Conservation (phyloP, 2,797 vertebrate genomes). For the Thamnophis elegans region DNA sequence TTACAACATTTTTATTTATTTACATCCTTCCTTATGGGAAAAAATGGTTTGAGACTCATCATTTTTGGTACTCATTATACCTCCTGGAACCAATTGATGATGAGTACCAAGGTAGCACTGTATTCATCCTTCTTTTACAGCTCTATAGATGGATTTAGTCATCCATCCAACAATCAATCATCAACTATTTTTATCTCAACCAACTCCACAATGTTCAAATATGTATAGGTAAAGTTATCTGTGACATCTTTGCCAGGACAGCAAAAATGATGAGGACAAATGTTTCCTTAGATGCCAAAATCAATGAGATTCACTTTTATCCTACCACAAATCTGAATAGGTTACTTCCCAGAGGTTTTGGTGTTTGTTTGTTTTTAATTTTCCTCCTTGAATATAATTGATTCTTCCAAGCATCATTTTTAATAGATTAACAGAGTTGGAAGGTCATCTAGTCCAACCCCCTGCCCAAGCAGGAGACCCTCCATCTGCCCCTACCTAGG, state of each 20-base stretch:
- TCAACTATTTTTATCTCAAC: constrained; percentile 12
- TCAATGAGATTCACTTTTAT: constrained; percentile 64
- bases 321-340: constrained; percentile 54
- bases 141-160: background rate
- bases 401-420: constrained; percentile 73
- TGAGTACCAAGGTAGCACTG: too few species aligned
- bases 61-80: too few species aligned
- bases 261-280: constrained; percentile 10
- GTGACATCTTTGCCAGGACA: constrained; percentile 13
- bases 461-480: too few species aligned
- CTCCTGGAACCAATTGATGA: too few species aligned
- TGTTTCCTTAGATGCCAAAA: constrained; percentile 53
- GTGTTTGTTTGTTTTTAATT: constrained; percentile 44
- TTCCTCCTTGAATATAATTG: constrained; percentile 67
- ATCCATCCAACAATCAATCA: constrained; percentile 5
- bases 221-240: constrained; percentile 2
- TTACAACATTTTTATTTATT: too few species aligned
- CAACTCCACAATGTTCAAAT: constrained; percentile 11
- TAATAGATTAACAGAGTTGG: constrained; percentile 41
- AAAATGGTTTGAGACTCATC: too few species aligned
- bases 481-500: too few species aligned
- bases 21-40: too few species aligned
- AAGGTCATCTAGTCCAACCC: too few species aligned
- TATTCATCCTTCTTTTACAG: background rate
- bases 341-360: constrained; percentile 34